These are phyloP conservation scores for Columba livia DNA, from an alignment of 2,113 vertebrate species.

Conservation along the genomic window DNA sequence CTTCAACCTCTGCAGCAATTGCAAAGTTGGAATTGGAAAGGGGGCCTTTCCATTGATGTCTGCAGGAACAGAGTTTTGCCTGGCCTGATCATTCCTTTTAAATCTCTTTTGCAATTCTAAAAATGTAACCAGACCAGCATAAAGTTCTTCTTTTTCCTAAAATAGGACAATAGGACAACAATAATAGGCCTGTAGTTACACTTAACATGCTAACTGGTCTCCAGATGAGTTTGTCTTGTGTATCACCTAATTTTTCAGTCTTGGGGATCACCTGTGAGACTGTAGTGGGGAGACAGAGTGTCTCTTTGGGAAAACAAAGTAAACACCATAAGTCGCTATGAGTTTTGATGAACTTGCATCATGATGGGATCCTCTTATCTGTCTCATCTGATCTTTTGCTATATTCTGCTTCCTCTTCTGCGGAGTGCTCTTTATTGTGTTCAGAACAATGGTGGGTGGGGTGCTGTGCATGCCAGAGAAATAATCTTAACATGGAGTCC, in stretches of 20 bases:
- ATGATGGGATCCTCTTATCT: neutral
- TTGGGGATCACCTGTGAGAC: neutral
- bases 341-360: neutral
- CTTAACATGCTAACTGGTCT: neutral
- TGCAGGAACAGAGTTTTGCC: neutral
- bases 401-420: neutral
- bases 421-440: neutral
- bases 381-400: neutral
- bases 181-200: neutral
- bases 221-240: neutral
- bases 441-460: neutral
- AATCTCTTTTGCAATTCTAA: neutral
- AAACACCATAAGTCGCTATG: neutral
- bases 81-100: neutral
- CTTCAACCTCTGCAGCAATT: neutral
- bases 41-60: neutral
- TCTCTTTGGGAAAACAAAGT: neutral
- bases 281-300: neutral
- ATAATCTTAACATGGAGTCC: neutral
- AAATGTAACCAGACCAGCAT: neutral
- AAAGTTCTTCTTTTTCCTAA: neutral
- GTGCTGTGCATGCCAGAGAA: neutral
- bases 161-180: neutral
- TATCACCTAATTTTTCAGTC: neutral
- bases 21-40: neutral